These are phyloP conservation scores for Cyphomyrus plagiostoma DNA, from an alignment of 2,113 vertebrate genomes.

Conservation along the genomic window DNA sequence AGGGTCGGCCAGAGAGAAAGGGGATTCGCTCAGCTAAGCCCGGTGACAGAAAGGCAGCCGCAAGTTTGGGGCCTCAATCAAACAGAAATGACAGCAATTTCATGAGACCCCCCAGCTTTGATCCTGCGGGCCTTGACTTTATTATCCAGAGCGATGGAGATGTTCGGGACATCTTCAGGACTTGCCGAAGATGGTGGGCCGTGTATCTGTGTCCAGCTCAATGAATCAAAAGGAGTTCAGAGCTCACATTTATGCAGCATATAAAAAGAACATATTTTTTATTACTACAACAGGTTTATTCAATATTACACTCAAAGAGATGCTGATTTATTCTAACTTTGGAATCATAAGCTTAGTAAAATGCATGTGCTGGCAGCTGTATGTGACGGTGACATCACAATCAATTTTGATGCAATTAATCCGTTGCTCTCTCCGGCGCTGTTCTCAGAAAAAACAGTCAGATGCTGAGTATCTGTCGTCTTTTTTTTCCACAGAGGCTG, in stretches of 20 bases:
- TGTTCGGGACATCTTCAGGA: not conserved
- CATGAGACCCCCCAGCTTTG: not conserved
- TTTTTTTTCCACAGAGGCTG: not conserved
- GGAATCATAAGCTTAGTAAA: not conserved
- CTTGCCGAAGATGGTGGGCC: not conserved
- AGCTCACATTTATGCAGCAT: not conserved
- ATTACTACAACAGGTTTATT: not conserved
- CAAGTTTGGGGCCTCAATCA: not conserved
- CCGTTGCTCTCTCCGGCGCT: not conserved
- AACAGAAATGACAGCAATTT: not conserved
- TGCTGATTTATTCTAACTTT: not conserved
- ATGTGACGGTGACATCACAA: not conserved
- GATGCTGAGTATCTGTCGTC: not conserved
- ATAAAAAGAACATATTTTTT: not conserved
- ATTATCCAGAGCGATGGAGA: not conserved
- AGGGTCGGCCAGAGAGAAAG: not conserved
- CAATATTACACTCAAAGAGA: not conserved
- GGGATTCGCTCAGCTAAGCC: not conserved
- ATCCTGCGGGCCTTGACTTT: not conserved
- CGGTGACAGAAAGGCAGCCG: not conserved
- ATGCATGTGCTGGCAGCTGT: not conserved
- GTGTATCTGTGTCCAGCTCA: not conserved
- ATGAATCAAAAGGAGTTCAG: not conserved
- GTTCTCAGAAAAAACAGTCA: not conserved
- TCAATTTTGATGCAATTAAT: not conserved